Evolutionary conservation across 2,888 invertebrate genomes (phyloP), one percentile per base, ranked within the genome.

Genomic region (Caenorhabditis sinica): DNA sequence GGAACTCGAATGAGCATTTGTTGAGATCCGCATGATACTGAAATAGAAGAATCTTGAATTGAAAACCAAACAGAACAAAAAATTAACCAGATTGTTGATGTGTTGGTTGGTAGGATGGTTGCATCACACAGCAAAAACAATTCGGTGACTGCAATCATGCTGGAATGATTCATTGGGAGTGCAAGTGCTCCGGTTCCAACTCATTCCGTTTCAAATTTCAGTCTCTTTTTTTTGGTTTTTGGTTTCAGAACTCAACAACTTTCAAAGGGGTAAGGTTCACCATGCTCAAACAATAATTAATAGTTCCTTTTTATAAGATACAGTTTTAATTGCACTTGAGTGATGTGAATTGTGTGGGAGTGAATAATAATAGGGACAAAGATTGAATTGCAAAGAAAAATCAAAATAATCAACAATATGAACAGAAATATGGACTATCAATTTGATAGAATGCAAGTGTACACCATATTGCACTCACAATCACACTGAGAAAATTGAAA

Each of bases 1-100:
- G 83, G 79, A n/a, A 83, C 74, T n/a, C 73, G 33, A 3, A 83
- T 74, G 40, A 83, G 83, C 68, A 83, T 74, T 69, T 83, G 83
- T 53, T 79, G 73, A 3, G 83, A 83, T 17, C 63, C 73, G 40
- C 83, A 71, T 3, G 83, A 77, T 6, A 83, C 83, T 83, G 73
- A 73, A 83, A 83, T 15, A 23, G 45, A 23, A 56, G 8, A 43
- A 1, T 30, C 30, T 13, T 53, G 15, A 43, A 28, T 43, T 36
- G 1, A 6, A 43, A 23, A 43, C 6, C 40, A n/a, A 58, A 13
- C 56, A 23, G 25, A 40, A 63, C 13, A 28, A 17, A 56, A 13
- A 58, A n/a, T 45, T 68, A 65, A 77, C 69, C 74, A 63, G 63
- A 60, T 60, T 58, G n/a, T 49, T 17, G 68, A 30, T 33, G n/a